Base-by-base conservation (phyloP, 2,113 vertebrate genomes). In the Gobiocypris rarus region DNA sequence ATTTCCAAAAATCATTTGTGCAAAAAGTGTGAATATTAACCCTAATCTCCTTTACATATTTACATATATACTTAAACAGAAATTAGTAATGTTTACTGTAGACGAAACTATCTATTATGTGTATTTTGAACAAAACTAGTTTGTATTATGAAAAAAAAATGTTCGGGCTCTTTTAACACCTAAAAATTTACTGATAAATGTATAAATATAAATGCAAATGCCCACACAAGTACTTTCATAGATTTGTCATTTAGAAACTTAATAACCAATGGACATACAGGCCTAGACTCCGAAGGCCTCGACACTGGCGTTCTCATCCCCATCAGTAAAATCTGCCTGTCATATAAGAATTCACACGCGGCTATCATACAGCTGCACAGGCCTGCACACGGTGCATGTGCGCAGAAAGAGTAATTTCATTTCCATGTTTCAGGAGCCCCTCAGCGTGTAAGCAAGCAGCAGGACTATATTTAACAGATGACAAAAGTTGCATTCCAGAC, bases 401-500 rank as follows among this genome's bases (percentile, higher is more conserved):
- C 48, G 76, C 67, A 69, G 75, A 69, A 38, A 79, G 34, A 89
- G 84, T 93, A 86, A 92, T 93, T 92, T 87, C 82, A 92, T 91
- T 92, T 91, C 92, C 93, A 93, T 91, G 91, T 93, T 91, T 67
- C 88, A 87, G 90, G 91, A 92, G 90, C 86, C 90, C 59, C 86
- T 78, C 67, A 82, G 85, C 87, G 86, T 87, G 83, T 84, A 86
- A 89, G 86, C 91, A 89, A 84, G 86, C 59, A 89, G 88, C 86
- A 85, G 61, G 87, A 89, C 90, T 81, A 91, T 91, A 92, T 94
- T 93, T 93, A 94, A 92, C 93, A 93, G 92, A 93, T 92, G 93
- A 94, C 92, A 94, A 92, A 93, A 93, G 92, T 93, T 93, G 90
- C 92, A 93, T 93, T 93, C 93, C 93, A 93, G 93, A 93, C 93